These are phyloP conservation scores for Nephrotoma appendiculata DNA, from an alignment of 2,888 invertebrate species.

Conservation along the genomic window DNA sequence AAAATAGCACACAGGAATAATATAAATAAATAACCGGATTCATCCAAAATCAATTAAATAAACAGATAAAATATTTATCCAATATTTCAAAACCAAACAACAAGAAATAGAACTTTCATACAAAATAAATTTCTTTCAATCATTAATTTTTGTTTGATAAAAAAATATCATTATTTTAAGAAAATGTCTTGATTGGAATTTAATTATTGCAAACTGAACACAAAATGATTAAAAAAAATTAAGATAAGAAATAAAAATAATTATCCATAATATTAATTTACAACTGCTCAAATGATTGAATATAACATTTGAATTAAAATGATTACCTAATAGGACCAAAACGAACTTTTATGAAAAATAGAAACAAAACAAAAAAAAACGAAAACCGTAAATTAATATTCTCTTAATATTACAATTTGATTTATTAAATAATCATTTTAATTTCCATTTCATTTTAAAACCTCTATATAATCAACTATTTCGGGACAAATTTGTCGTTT, in stretches of 20 bases:
- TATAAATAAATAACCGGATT: not conserved
- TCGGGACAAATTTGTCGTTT: not conserved
- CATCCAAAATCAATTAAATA: not conserved
- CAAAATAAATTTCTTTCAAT: not conserved
- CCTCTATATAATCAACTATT: not conserved
- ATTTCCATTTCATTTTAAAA: not conserved
- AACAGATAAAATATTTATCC: not conserved
- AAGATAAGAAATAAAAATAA: not conserved
- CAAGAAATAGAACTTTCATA: not conserved
- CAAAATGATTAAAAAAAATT: not conserved
- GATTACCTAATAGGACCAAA: not conserved
- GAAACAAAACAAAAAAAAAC: not conserved
- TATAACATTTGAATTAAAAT: not conserved
- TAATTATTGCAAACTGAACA: not conserved
- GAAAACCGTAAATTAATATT: not conserved
- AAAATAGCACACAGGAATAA: not conserved
- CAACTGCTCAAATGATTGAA: not conserved
- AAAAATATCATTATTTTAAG: not conserved
- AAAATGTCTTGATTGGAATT: not conserved
- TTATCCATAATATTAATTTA: not conserved
- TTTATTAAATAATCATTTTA: not conserved
- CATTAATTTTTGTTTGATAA: not conserved
- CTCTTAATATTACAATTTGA: not conserved
- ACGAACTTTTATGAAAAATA: not conserved
- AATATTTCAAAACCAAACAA: not conserved